Evolutionary conservation across 2,113 vertebrate genomes (phyloP).

Genomic region (Chloebia gouldiae): DNA sequence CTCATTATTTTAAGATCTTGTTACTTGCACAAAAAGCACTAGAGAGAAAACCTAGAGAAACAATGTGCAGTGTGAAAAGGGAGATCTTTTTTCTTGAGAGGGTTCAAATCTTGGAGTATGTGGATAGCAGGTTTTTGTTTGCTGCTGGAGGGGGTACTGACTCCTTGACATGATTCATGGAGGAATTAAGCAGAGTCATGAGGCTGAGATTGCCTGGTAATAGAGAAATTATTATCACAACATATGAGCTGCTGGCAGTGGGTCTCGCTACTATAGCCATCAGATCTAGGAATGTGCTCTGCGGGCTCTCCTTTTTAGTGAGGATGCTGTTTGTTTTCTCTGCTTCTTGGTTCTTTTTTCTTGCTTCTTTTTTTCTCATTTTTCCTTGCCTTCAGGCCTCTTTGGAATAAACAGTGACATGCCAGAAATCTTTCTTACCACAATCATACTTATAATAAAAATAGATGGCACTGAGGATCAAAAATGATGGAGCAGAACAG

Average conservation of each 20-base stretch:
- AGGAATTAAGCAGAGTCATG: background rate
- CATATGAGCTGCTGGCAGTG: background rate
- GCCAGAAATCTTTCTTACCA: background rate
- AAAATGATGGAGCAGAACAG: background rate
- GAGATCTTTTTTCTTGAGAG: background rate
- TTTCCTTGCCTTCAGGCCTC: background rate
- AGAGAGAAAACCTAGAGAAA: background rate
- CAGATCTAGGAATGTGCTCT: background rate
- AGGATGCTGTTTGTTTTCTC: background rate
- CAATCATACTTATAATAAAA: background rate
- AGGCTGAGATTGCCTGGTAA: background rate
- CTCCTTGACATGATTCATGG: background rate
- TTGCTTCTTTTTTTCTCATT: background rate
- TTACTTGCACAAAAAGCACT: background rate
- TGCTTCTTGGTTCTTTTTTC: background rate
- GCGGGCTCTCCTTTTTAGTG: background rate
- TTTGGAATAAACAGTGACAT: background rate
- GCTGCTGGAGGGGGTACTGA: background rate
- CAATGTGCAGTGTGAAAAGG: background rate
- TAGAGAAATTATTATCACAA: background rate
- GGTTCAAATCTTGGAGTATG: background rate
- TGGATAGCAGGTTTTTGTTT: background rate
- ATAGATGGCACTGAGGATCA: background rate
- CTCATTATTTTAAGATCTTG: background rate
- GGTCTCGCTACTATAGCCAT: fast-evolving